These are phyloP conservation scores for Scolopax rusticola DNA, from an alignment of 2,797 vertebrate genomes.

Conservation along the genomic window DNA sequence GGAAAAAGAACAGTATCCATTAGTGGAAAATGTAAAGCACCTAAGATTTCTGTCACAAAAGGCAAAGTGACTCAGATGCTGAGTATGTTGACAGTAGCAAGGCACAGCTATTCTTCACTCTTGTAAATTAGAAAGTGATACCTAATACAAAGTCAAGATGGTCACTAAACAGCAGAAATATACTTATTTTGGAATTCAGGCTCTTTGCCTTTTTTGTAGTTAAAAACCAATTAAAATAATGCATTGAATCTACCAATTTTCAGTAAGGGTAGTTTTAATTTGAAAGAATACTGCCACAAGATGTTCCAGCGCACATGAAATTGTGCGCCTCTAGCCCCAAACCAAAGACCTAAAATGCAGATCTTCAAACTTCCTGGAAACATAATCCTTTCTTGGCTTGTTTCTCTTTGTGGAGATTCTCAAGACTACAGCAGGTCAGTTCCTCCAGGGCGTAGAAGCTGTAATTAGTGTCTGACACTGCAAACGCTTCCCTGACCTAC, in stretches of 20 bases:
- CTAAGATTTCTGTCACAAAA: background rate
- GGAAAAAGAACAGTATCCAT: background rate
- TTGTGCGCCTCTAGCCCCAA: background rate
- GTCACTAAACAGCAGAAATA: background rate
- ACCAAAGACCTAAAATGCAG: background rate
- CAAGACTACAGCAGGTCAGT: background rate
- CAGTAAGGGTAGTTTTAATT: background rate
- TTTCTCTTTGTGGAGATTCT: background rate
- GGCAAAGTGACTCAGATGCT: background rate
- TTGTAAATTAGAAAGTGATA: background rate
- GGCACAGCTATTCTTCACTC: background rate
- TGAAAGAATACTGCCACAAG: background rate
- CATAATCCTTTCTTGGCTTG: background rate
- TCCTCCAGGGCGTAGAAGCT: background rate
- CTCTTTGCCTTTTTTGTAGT: background rate
- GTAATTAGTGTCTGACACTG: background rate
- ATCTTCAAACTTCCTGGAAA: background rate
- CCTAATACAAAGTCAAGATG: background rate
- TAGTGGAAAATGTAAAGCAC: background rate
- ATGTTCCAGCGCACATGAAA: background rate
- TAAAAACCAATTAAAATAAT: background rate
- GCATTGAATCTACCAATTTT: background rate
- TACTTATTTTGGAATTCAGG: background rate
- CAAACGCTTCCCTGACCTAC: background rate
- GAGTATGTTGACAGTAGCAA: background rate